phyloP scores from a whole-genome alignment of 2,797 vertebrate species.

The Phalloptychus januarius region DNA sequence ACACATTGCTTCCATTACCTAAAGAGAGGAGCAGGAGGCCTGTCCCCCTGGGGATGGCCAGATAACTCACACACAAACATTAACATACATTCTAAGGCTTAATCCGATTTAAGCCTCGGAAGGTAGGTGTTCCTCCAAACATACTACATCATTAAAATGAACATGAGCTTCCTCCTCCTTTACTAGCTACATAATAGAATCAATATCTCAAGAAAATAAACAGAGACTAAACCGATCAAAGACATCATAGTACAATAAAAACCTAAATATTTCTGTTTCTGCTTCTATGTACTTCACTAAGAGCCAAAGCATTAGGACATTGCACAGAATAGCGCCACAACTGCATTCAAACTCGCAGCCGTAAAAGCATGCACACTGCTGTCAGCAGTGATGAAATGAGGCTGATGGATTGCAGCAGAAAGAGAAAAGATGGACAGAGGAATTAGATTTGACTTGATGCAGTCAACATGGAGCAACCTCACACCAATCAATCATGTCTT shows the following conservation, averaged over 20 bases:
- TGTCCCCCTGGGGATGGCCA: slow-evolving; percentile 64
- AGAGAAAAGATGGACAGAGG: slow-evolving; percentile 65
- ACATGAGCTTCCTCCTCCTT: slow-evolving; percentile 61
- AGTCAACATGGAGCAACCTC: slow-evolving; percentile 32
- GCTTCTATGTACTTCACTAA: not conserved
- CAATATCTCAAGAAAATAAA: slow-evolving; percentile 74
- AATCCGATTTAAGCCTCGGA: slow-evolving; percentile 61
- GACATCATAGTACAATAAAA: slow-evolving; percentile 42
- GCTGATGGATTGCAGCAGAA: slow-evolving; percentile 77
- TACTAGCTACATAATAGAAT: slow-evolving; percentile 71
- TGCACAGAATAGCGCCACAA: slow-evolving; percentile 8
- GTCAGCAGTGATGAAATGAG: slow-evolving; percentile 74
- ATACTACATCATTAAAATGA: slow-evolving; percentile 66
- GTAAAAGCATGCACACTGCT: slow-evolving; percentile 8
- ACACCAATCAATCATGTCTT: slow-evolving; percentile 43
- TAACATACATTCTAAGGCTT: slow-evolving; percentile 63
- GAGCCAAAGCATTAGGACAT: not conserved
- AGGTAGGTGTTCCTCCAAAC: slow-evolving; percentile 40
- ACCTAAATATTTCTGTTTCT: slow-evolving; percentile 6
- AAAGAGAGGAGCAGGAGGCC: slow-evolving; percentile 74
- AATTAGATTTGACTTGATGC: slow-evolving; percentile 81
- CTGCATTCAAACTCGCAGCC: slow-evolving; percentile 6
- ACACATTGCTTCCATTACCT: slow-evolving; percentile 82
- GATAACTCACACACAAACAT: slow-evolving; percentile 63
- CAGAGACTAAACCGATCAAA: slow-evolving; percentile 60